Evolutionary conservation across 1,140 invertebrate species (phyloP).

Genomic region (Dendroctonus valens): DNA sequence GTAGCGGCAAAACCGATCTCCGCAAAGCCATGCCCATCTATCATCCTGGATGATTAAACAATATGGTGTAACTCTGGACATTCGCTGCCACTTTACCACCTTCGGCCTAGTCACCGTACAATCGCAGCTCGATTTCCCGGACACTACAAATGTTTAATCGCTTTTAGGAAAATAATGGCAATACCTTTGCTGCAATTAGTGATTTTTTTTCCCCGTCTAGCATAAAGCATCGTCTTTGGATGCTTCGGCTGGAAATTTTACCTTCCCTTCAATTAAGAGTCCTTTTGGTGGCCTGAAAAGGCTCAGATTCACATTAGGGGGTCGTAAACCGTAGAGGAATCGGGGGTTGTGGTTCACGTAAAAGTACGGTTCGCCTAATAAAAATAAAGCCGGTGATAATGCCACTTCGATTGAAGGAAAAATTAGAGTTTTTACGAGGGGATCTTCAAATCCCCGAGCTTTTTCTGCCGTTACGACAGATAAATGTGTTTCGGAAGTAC

Average conservation of each 20-base stretch:
- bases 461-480: background rate
- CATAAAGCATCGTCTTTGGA: too few relatives aligned
- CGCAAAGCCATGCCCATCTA: slow-evolving; percentile 2
- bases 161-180: too few relatives aligned
- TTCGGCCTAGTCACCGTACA: too few relatives aligned
- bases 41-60: background rate
- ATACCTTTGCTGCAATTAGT: too few relatives aligned
- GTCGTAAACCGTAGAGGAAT: slow-evolving; percentile 2
- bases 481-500: slow-evolving; percentile 6
- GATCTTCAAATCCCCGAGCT: background rate
- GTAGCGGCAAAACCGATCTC: slow-evolving; percentile 16
- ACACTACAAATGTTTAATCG: too few relatives aligned
- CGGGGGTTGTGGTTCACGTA: slow-evolving; percentile 4
- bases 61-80: too few relatives aligned
- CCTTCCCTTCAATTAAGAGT: too few relatives aligned
- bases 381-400: slow-evolving; percentile 17
- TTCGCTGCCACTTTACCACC: too few relatives aligned
- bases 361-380: slow-evolving; percentile 12
- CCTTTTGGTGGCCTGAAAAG: background rate
- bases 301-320: slow-evolving; percentile 4
- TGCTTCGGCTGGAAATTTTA: too few relatives aligned
- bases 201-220: too few relatives aligned
- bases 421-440: slow-evolving; percentile 13
- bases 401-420: slow-evolving; percentile 9
- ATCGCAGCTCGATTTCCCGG: too few relatives aligned